phyloP scores from a whole-genome alignment of 2,888 invertebrate genomes.

The Carcina quercana region DNA sequence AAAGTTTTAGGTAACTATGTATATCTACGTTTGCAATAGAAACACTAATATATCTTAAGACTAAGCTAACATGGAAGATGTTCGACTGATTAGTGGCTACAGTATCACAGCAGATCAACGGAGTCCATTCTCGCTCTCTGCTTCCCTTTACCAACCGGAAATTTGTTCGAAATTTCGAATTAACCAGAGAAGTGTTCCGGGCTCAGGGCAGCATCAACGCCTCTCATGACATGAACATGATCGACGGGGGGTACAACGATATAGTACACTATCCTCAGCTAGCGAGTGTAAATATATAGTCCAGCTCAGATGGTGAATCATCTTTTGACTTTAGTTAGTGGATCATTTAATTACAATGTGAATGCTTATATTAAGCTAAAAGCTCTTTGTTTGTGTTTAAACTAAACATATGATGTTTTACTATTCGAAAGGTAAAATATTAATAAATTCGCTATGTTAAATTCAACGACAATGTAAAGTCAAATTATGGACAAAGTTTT shows the following conservation, averaged over 20 bases:
- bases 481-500: neutral
- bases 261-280: no score
- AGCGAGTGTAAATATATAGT: no score
- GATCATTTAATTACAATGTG: conserved; percentile 27
- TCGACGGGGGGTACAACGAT: conserved; percentile 22
- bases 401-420: no score
- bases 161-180: conserved; percentile 19
- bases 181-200: conserved; percentile 19
- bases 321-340: conserved; percentile 28
- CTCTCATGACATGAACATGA: conserved; percentile 26
- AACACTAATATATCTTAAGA: conserved; percentile 65
- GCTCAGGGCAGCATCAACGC: conserved; percentile 24
- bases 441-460: no score
- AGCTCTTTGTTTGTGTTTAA: no score
- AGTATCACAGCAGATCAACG: conserved; percentile 69
- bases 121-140: conserved; percentile 41
- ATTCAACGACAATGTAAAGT: no score
- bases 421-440: no score
- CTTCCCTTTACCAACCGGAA: conserved; percentile 19
- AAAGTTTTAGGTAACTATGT: conserved; percentile 59
- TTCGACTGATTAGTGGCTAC: conserved; percentile 60
- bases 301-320: conserved; percentile 23
- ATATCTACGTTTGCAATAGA: conserved; percentile 60
- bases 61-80: conserved; percentile 67
- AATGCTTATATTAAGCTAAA: no score